Base-by-base conservation (phyloP, 2,888 invertebrate species). In the Keiferia lycopersicella region DNA sequence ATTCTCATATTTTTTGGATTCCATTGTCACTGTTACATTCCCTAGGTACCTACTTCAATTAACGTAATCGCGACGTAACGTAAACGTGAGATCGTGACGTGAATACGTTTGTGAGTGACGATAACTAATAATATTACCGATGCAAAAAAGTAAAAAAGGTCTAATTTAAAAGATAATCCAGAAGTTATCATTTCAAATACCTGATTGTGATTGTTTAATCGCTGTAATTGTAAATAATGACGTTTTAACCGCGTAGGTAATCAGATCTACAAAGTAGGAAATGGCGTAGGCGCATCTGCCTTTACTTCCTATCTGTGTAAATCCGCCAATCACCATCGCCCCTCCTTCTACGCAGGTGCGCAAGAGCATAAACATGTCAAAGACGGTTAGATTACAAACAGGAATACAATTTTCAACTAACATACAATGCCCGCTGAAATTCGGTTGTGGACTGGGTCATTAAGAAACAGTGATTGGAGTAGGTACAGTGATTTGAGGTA, bases 211-310 rank as follows among this genome's bases (percentile, higher is more conserved):
- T 10, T 4, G 34, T 45, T 45, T 45, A 16, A 45, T n/a, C 4
- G n/a, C n/a, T 7, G n/a, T 45, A 45, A 45, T 45, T 3, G 16
- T 16, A 45, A 41, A 50, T 50, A 18, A 50, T 18, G 2, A 20
- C 20, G 10, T 51, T 22, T 20, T 20, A 22, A 51, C 12, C 18
- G 51, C 45, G 16, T n/a, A 41, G 7, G 50, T 56, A 56, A 30
- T 56, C 56, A 56, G 34, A 34, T 30, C n/a, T 56, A 56, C 30
- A 56, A 56, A 34, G 56, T 56, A 34, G 18, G 11, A 12, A 56
- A 16, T 10, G 14, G n/a, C 18, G 16, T 34, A 56, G 14, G n/a
- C 18, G 16, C 56, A 56, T 56, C 56, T 56, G 56, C 56, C 16
- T 14, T 41, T 16, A 16, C 22, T 53, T 22, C 51, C 30, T 34